These are phyloP conservation scores for Papilio protenor DNA, from an alignment of 2,888 invertebrate species.

Conservation along the genomic window DNA sequence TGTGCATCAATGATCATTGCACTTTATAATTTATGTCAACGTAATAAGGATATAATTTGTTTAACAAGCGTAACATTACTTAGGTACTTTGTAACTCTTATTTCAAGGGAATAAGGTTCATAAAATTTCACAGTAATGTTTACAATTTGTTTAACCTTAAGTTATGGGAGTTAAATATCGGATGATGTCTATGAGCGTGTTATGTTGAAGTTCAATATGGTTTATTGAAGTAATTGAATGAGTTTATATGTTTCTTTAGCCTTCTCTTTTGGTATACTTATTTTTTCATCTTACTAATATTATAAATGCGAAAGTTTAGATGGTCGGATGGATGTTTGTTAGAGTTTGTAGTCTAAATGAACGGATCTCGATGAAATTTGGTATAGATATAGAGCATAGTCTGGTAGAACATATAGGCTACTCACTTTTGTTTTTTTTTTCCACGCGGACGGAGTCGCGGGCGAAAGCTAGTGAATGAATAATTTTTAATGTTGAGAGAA, in stretches of 20 bases:
- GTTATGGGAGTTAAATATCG: slow-evolving; percentile 56
- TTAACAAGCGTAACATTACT: not conserved
- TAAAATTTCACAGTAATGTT: slow-evolving; percentile 15
- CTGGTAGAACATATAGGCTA: too few species aligned
- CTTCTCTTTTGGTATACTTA: too few species aligned
- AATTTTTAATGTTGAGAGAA: not conserved
- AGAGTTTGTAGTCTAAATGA: too few species aligned
- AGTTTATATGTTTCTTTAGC: slow-evolving; percentile 13
- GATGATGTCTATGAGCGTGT: slow-evolving; percentile 49
- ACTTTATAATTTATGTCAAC: slow-evolving; percentile 9
- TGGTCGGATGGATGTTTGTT: too few species aligned
- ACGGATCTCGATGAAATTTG: too few species aligned
- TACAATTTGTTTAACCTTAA: slow-evolving; percentile 38
- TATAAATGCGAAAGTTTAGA: too few species aligned
- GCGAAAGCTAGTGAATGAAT: not conserved
- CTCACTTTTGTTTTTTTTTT: too few species aligned
- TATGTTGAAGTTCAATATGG: slow-evolving; percentile 45
- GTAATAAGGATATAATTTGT: slow-evolving; percentile 29
- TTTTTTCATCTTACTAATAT: too few species aligned
- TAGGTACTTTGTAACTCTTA: not conserved
- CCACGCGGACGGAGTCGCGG: too few species aligned
- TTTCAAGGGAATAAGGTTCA: slow-evolving; percentile 19
- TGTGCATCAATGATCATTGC: not conserved
- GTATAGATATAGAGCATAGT: too few species aligned
- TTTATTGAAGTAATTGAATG: slow-evolving; percentile 44